These are phyloP conservation scores for Bergia puertoricense DNA, from an alignment of 92 coral and sea anemone genomes.

Conservation along the genomic window DNA sequence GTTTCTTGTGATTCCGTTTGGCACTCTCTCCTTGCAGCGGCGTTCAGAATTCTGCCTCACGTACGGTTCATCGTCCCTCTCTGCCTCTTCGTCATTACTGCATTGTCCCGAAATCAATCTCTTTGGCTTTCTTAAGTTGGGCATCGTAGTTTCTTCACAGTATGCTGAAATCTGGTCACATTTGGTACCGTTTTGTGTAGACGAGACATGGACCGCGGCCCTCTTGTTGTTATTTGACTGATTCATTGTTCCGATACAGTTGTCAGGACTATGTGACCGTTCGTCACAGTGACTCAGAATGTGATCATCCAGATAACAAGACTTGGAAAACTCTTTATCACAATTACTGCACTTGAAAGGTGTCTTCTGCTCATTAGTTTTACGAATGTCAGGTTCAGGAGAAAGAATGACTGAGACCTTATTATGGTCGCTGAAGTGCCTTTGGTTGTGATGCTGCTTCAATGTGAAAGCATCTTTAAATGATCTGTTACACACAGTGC, in stretches of 20 bases:
- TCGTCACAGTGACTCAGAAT: not conserved
- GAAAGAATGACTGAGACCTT: not conserved
- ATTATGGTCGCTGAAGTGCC: not conserved
- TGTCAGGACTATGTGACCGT: not conserved
- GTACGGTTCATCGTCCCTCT: not conserved
- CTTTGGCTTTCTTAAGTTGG: not conserved
- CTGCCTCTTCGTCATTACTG: not conserved
- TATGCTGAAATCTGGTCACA: not conserved
- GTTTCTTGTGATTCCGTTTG: not conserved
- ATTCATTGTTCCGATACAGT: not conserved
- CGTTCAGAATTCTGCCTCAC: not conserved
- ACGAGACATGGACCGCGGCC: no score
- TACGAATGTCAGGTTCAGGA: not conserved
- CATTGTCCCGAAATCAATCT: not conserved
- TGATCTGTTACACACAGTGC: constrained; percentile 34
- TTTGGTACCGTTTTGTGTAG: not conserved
- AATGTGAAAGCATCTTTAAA: not conserved
- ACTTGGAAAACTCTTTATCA: constrained; percentile 3
- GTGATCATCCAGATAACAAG: constrained; percentile 24
- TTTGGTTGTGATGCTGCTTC: not conserved
- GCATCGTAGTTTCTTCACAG: not conserved
- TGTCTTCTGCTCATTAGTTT: not conserved
- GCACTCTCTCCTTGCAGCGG: not conserved
- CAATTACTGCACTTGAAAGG: constrained; percentile 8
- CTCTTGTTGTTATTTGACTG: not conserved